Evolutionary conservation across 1,140 invertebrate species (phyloP).

Genomic region (Bombus affinis): DNA sequence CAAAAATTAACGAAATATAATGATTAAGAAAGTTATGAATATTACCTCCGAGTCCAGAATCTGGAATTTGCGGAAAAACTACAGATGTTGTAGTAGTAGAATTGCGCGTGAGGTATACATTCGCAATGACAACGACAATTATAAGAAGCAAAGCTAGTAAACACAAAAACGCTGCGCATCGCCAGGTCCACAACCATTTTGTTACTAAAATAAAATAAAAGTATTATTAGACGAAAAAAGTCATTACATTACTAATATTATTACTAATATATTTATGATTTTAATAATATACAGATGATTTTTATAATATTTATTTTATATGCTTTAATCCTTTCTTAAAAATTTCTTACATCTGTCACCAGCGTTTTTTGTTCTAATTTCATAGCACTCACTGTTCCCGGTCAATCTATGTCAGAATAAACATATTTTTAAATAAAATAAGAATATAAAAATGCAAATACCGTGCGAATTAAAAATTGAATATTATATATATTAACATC

Average conservation of each 20-base stretch:
- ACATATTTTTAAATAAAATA: neutral
- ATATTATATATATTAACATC: neutral
- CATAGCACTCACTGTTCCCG: neutral
- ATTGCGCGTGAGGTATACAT: slow-evolving; percentile 26
- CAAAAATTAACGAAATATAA: neutral
- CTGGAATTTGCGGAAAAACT: slow-evolving; percentile 53
- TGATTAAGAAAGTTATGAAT: neutral
- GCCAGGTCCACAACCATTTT: slow-evolving; percentile 71
- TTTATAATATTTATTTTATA: neutral
- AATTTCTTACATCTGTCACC: neutral
- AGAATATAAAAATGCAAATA: neutral
- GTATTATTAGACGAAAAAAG: neutral
- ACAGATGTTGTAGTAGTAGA: neutral
- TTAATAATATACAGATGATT: neutral
- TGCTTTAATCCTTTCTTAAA: neutral
- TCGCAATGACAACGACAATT: slow-evolving; percentile 38
- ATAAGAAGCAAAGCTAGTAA: slow-evolving; percentile 58
- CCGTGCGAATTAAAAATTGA: neutral
- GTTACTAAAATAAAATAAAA: slow-evolving; percentile 50
- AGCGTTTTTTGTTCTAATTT: neutral
- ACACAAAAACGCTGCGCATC: slow-evolving; percentile 61
- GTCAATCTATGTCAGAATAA: slow-evolving; percentile 18
- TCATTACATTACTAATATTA: neutral
- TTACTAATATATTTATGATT: neutral
- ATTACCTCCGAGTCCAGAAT: slow-evolving; percentile 54